These are phyloP conservation scores for Dascyllus trimaculatus DNA, from an alignment of 2,113 vertebrate species.

Conservation along the genomic window DNA sequence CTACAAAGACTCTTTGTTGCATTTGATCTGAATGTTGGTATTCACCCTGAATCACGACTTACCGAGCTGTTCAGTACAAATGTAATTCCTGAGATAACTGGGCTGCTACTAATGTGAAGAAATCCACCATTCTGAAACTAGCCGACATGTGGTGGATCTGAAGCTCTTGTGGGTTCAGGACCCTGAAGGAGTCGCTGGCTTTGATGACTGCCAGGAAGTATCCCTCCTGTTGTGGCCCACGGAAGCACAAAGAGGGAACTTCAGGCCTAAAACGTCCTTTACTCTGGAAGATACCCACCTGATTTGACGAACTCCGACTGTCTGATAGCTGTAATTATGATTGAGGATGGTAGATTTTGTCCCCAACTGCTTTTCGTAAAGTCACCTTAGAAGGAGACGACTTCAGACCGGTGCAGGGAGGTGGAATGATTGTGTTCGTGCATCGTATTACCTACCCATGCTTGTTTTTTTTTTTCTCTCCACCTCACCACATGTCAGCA, in stretches of 20 bases:
- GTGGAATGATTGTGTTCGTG: not conserved
- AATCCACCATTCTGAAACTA: too few relatives aligned
- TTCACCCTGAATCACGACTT: too few relatives aligned
- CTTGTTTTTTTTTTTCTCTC: conserved; percentile 20
- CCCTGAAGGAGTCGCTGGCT: too few relatives aligned
- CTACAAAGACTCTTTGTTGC: too few relatives aligned
- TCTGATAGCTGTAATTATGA: not conserved
- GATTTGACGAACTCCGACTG: conserved; percentile 17
- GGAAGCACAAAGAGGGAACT: not conserved
- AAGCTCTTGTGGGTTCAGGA: too few relatives aligned
- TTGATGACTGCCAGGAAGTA: too few relatives aligned
- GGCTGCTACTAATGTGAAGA: too few relatives aligned
- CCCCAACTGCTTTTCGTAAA: not conserved
- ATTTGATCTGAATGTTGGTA: too few relatives aligned
- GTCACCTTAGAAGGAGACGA: not conserved
- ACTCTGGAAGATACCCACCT: not conserved
- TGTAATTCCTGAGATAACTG: too few relatives aligned
- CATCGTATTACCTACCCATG: not conserved
- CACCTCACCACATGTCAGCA: not conserved
- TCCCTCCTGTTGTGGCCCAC: not conserved
- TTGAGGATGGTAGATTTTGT: not conserved
- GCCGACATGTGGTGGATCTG: too few relatives aligned
- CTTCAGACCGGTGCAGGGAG: conserved; percentile 6
- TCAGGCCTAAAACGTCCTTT: not conserved
- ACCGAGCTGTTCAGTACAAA: too few relatives aligned